phyloP scores from a whole-genome alignment of 2,888 invertebrate genomes.

The Drosophila barbarae region DNA sequence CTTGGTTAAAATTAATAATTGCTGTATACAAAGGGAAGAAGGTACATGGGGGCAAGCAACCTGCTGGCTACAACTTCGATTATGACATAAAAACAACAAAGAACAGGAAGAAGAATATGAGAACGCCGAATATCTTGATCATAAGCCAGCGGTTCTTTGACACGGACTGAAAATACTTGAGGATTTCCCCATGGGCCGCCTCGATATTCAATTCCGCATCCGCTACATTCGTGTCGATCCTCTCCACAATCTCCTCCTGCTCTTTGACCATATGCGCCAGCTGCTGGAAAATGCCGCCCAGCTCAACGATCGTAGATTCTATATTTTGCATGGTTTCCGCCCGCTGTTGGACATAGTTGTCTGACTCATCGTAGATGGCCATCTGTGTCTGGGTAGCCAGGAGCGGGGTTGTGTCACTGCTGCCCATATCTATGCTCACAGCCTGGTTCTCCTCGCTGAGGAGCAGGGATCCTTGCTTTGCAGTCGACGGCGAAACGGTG shows the following conservation, averaged over 20 bases:
- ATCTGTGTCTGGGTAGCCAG: constrained; percentile 81
- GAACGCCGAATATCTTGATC: constrained; percentile 99
- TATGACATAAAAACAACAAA: constrained; percentile 98
- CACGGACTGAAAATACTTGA: constrained; percentile 98
- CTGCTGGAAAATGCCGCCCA: constrained; percentile 99
- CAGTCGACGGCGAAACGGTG: constrained; percentile 83
- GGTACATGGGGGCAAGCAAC: constrained; percentile 13
- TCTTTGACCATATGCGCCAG: constrained; percentile 93
- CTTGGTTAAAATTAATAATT: constrained; percentile 27
- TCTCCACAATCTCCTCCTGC: constrained; percentile 95
- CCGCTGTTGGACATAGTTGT: constrained; percentile 93
- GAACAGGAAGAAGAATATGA: constrained; percentile 99
- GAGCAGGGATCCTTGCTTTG: constrained; percentile 78
- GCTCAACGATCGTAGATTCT: constrained; percentile 98
- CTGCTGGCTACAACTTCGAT: constrained; percentile 79
- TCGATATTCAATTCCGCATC: constrained; percentile 98
- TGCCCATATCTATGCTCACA: constrained; percentile 92
- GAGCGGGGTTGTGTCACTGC: constrained; percentile 78
- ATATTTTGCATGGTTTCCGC: constrained; percentile 99
- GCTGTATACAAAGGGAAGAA: constrained; percentile 26
- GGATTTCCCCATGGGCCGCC: constrained; percentile 97
- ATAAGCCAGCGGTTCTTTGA: constrained; percentile 99
- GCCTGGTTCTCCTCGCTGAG: constrained; percentile 84
- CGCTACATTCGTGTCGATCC: constrained; percentile 98
- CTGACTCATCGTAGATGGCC: constrained; percentile 90